Evolutionary conservation across 2,888 invertebrate genomes (phyloP).

Genomic region (Patella depressa): DNA sequence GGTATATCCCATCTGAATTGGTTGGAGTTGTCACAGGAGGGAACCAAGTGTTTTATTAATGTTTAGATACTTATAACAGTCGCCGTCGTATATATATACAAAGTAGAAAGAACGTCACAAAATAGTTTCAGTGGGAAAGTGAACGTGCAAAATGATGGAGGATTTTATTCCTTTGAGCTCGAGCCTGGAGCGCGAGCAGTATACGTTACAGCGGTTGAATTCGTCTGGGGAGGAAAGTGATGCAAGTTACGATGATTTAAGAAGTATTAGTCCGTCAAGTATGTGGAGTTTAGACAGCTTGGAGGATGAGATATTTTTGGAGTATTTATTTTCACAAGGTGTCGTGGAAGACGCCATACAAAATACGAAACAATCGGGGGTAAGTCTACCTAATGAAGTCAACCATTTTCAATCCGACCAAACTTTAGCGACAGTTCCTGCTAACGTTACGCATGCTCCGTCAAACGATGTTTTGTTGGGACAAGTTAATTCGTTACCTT

Average conservation of each 20-base stretch:
- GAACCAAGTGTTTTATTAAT: neutral
- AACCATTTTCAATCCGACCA: neutral
- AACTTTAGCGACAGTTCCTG: neutral
- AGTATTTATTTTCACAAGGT: conserved; percentile 65
- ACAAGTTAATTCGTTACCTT: neutral
- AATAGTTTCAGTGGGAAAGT: neutral
- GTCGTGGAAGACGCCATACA: conserved; percentile 52
- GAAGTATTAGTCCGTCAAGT: conserved; percentile 50
- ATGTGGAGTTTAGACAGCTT: conserved; percentile 55
- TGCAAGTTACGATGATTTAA: conserved; percentile 46
- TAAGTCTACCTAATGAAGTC: neutral
- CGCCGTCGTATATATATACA: neutral
- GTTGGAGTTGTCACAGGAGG: neutral
- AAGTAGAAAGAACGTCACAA: neutral
- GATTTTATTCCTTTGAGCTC: conserved; percentile 64
- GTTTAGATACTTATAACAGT: neutral
- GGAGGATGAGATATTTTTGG: conserved; percentile 63
- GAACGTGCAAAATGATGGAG: conserved; percentile 46
- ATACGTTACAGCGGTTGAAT: conserved; percentile 65
- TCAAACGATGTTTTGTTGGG: neutral
- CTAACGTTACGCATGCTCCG: neutral
- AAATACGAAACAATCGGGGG: conserved; percentile 11
- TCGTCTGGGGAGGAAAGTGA: conserved; percentile 65
- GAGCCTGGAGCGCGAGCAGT: conserved; percentile 64
- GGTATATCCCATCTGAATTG: neutral